Percentiles rank a stretch among this genome's conserved stretches.
Conservation (phyloP, 1,140 invertebrate species). For the Ephestia elutella region DNA sequence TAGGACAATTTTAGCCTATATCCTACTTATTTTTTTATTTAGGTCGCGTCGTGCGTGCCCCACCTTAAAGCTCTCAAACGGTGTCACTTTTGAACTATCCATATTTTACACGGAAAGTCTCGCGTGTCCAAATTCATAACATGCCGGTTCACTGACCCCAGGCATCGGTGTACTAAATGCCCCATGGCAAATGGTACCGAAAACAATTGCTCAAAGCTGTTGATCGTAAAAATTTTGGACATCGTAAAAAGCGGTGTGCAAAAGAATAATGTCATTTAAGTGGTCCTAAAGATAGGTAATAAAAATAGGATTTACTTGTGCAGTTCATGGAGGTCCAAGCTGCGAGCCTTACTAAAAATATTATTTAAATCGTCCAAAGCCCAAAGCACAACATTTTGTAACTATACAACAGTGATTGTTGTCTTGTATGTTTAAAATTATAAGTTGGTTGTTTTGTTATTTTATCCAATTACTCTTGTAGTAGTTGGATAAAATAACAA, state of each 20-base stretch:
- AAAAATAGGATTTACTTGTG: not conserved
- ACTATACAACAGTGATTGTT: too few species aligned
- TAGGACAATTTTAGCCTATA: too few species aligned
- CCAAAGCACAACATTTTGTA: too few species aligned
- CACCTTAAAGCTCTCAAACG: not conserved
- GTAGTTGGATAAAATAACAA: not conserved
- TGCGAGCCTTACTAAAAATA: too few species aligned
- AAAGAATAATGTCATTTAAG: not conserved
- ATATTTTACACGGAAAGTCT: not conserved
- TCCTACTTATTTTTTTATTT: too few species aligned
- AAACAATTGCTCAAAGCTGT: not conserved
- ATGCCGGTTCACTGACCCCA: not conserved
- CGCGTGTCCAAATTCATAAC: slow-evolving; percentile 3
- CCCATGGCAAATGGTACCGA: not conserved
- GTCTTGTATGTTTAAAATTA: too few species aligned
- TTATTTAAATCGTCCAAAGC: too few species aligned
- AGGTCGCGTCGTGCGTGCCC: too few species aligned
- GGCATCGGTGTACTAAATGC: not conserved
- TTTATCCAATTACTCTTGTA: too few species aligned
- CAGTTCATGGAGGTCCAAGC: too few species aligned
- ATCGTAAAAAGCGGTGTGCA: not conserved
- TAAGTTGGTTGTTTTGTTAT: too few species aligned
- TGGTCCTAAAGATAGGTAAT: not conserved
- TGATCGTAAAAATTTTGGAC: not conserved
- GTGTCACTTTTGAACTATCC: not conserved